These are phyloP conservation scores for Sciaenops ocellatus DNA, from an alignment of 2,797 vertebrate genomes.

Conservation along the genomic window DNA sequence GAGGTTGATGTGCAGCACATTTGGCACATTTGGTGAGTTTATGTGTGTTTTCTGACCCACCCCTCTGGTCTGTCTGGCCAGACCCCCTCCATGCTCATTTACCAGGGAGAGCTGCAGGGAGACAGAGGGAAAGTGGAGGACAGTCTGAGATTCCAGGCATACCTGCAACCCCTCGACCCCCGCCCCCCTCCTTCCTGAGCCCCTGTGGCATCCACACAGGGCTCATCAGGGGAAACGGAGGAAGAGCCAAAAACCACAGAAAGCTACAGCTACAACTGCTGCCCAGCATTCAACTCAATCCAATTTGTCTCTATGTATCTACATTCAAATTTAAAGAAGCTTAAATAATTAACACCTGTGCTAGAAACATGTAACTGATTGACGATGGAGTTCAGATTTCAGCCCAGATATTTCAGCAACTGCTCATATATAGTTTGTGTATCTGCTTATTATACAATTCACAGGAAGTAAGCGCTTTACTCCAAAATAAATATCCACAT, in stretches of 20 bases:
- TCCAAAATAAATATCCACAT: background rate
- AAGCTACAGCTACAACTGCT: slow-evolving; percentile 36
- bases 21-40: slow-evolving; percentile 53
- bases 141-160: slow-evolving; percentile 80
- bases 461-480: slow-evolving; percentile 1
- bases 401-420: background rate
- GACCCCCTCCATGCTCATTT: slow-evolving; percentile 54
- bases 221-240: slow-evolving; percentile 58
- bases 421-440: background rate
- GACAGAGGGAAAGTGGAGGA: slow-evolving; percentile 74
- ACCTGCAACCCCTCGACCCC: slow-evolving; percentile 63
- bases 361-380: background rate
- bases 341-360: slow-evolving; percentile 7
- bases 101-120: slow-evolving; percentile 62
- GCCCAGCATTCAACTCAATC: slow-evolving; percentile 16
- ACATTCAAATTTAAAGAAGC: background rate
- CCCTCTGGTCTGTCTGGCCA: slow-evolving; percentile 61
- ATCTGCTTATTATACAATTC: background rate
- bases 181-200: slow-evolving; percentile 64
- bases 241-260: slow-evolving; percentile 43
- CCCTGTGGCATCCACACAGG: slow-evolving; percentile 61
- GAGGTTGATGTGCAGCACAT: slow-evolving; percentile 55
- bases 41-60: slow-evolving; percentile 45
- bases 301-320: slow-evolving; percentile 3
- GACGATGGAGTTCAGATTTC: background rate